These are phyloP conservation scores for Terrapene triunguis DNA, from an alignment of 2,113 vertebrate species.

Conservation along the genomic window DNA sequence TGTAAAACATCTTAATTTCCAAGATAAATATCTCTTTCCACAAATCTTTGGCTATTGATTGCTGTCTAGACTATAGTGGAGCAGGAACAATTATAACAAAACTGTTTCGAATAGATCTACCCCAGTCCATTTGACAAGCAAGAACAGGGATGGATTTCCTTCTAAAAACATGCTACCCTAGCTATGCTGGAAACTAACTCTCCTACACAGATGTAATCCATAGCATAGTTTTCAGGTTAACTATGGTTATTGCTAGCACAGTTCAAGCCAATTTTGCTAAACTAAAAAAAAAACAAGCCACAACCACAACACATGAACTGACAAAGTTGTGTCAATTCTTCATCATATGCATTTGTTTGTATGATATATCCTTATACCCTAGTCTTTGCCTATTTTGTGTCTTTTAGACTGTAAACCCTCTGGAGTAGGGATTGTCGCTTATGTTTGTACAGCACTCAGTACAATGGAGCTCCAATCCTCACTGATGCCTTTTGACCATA, in stretches of 20 bases:
- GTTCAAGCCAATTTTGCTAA: not conserved
- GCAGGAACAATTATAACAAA: not conserved
- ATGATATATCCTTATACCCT: fast-evolving
- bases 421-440: not conserved
- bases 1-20: not conserved
- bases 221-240: not conserved
- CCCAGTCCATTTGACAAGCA: not conserved
- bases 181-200: not conserved
- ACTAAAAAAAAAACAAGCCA: not conserved
- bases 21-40: not conserved
- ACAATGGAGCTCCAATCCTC: not conserved
- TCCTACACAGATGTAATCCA: not conserved
- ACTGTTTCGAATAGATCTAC: not conserved
- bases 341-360: fast-evolving
- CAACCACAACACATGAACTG: not conserved
- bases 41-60: not conserved
- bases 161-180: not conserved
- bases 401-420: not conserved
- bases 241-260: not conserved
- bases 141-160: not conserved
- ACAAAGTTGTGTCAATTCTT: not conserved
- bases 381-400: not conserved
- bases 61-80: not conserved
- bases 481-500: fast-evolving
- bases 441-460: fast-evolving